Percentiles rank a stretch among this genome's conserved stretches.
These are phyloP conservation scores for Mellilla xanthometata DNA, from an alignment of 2,888 invertebrate genomes.

Conservation along the genomic window DNA sequence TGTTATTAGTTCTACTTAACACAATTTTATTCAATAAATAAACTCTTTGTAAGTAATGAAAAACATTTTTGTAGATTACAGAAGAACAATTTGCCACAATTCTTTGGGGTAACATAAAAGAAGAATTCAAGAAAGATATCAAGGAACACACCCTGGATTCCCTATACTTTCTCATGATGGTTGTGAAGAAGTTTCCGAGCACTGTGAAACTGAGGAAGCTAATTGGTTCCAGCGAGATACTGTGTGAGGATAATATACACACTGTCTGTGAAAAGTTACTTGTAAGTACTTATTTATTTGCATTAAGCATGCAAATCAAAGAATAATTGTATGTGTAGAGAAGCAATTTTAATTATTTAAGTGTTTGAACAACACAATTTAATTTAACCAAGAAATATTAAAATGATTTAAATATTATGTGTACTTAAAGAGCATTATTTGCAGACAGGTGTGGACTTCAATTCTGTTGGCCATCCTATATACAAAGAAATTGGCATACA, in stretches of 20 bases:
- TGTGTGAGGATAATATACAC: conserved; percentile 82
- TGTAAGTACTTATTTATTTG: conserved; percentile 65
- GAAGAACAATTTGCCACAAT: conserved; percentile 77
- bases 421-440: conserved; percentile 3
- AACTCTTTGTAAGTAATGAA: too few relatives aligned
- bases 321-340: too few relatives aligned
- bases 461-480: conserved; percentile 84
- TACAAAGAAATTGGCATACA: conserved; percentile 83
- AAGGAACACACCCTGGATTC: conserved; percentile 85
- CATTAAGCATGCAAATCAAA: too few relatives aligned
- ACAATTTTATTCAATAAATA: too few relatives aligned
- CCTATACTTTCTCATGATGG: conserved; percentile 82
- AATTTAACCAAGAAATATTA: too few relatives aligned
- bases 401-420: too few relatives aligned
- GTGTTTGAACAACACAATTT: too few relatives aligned
- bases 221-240: conserved; percentile 80
- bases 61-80: conserved; percentile 61
- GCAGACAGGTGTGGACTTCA: conserved; percentile 83
- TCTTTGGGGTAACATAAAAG: conserved; percentile 84
- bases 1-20: too few relatives aligned
- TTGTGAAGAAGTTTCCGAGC: conserved; percentile 64
- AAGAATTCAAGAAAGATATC: conserved; percentile 84
- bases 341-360: too few relatives aligned
- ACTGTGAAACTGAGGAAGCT: conserved; percentile 80
- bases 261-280: conserved; percentile 83